Percentiles rank a stretch among this genome's conserved stretches.
phyloP scores from a whole-genome alignment of 2,113 vertebrate genomes.

The Vicugna pacos region DNA sequence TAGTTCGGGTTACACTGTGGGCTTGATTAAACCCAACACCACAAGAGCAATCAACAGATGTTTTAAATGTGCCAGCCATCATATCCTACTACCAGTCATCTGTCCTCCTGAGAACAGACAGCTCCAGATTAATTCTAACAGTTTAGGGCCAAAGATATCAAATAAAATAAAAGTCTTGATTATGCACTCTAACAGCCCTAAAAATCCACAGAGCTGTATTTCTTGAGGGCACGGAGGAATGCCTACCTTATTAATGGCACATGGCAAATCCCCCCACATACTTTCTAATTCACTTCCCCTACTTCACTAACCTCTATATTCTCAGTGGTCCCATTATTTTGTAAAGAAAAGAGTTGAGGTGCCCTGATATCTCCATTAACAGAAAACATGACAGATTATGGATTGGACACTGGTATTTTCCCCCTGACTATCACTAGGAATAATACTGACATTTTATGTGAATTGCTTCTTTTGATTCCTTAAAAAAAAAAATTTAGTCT shows the following conservation, averaged over 20 bases:
- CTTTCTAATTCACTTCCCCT: constrained; percentile 36
- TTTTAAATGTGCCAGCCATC: neutral
- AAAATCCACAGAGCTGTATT: neutral
- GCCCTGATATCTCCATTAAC: constrained; percentile 64
- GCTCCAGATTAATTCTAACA: constrained; percentile 74
- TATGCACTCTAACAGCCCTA: constrained; percentile 12
- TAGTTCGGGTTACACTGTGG: neutral
- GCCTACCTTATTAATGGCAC: neutral
- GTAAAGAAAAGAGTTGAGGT: constrained; percentile 65
- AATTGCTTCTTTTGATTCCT: constrained; percentile 16
- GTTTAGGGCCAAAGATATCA: constrained; percentile 53
- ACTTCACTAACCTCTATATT: neutral
- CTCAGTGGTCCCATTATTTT: constrained; percentile 14
- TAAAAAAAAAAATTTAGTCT: neutral
- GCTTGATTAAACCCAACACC: constrained; percentile 5
- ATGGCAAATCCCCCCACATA: constrained; percentile 11
- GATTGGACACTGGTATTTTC: neutral
- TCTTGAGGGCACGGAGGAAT: constrained; percentile 24
- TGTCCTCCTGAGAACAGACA: constrained; percentile 35
- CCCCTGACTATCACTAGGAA: neutral
- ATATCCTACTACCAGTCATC: neutral
- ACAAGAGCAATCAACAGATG: neutral
- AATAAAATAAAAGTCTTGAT: constrained; percentile 31
- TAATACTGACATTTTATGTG: neutral
- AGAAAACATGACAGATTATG: constrained; percentile 52